Conservation (phyloP, 64 coral and sea anemone genomes). For the Trachythela sp. region DNA sequence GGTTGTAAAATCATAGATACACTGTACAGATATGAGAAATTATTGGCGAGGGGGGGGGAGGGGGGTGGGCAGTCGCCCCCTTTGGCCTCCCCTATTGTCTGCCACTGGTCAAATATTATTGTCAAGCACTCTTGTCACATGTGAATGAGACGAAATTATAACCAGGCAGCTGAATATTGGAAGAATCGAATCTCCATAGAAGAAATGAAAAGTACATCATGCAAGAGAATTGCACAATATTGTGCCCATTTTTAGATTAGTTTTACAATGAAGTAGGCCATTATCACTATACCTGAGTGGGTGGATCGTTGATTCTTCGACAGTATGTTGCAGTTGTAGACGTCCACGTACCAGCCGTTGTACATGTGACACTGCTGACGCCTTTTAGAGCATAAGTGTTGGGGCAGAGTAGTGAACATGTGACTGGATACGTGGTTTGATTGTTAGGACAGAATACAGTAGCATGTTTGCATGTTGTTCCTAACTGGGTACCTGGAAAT, state of each 20-base stretch:
- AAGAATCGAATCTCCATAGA: no score
- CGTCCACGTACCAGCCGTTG: conserved; percentile 71
- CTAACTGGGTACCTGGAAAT: conserved; percentile 59
- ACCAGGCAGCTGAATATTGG: no score
- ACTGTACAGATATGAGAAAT: no score
- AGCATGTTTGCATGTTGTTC: conserved; percentile 63
- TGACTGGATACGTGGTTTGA: conserved; percentile 77
- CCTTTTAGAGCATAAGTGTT: conserved; percentile 69
- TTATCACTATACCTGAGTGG: conserved; percentile 51
- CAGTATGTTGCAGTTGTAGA: conserved; percentile 67
- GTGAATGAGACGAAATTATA: no score
- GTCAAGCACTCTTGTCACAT: no score
- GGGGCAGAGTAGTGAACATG: conserved; percentile 70
- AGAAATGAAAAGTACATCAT: no score
- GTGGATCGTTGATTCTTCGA: conserved; percentile 85
- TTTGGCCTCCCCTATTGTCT: no score
- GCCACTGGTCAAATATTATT: no score
- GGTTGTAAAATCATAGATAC: no score
- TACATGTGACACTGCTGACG: conserved; percentile 62
- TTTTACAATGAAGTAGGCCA: not conserved
- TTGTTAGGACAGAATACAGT: conserved; percentile 63
- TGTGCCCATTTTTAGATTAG: not conserved
- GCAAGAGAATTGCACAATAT: no score
- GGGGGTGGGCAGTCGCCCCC: no score
- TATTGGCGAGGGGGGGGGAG: no score